These are phyloP conservation scores for Rana temporaria DNA, from an alignment of 2,113 vertebrate genomes.

Conservation along the genomic window DNA sequence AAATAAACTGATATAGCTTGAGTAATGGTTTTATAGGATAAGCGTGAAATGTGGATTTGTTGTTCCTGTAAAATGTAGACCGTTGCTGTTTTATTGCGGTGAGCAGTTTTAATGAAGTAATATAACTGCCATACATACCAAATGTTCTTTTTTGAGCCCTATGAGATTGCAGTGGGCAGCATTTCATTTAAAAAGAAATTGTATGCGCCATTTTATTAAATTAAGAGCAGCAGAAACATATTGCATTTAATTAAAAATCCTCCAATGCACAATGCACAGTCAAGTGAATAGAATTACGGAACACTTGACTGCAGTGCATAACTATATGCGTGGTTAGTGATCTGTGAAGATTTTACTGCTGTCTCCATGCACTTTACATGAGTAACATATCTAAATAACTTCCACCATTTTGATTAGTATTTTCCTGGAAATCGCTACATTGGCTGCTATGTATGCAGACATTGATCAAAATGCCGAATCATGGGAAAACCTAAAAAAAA, in stretches of 20 bases:
- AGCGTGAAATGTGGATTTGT: too few species aligned
- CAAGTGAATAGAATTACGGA: slow-evolving; percentile 26
- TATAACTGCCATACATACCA: neutral
- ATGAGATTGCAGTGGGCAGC: slow-evolving; percentile 5
- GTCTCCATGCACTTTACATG: slow-evolving; percentile 8
- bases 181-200: slow-evolving; percentile 35
- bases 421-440: neutral
- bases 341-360: slow-evolving; percentile 30
- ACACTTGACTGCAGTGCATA: slow-evolving; percentile 21
- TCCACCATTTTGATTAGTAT: neutral
- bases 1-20: too few species aligned
- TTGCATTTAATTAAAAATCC: slow-evolving; percentile 32
- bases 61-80: too few species aligned
- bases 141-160: slow-evolving; percentile 4
- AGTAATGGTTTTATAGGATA: too few species aligned
- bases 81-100: neutral
- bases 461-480: neutral
- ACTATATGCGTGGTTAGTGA: slow-evolving; percentile 17
- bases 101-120: neutral
- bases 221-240: slow-evolving; percentile 17
- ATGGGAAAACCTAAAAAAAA: neutral
- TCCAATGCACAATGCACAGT: slow-evolving; percentile 35
- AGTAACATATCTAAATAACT: neutral
- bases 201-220: slow-evolving; percentile 21
- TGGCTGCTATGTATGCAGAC: neutral